Evolutionary conservation across 2,797 vertebrate genomes (phyloP).

Genomic region (Atherinosoma microstoma): DNA sequence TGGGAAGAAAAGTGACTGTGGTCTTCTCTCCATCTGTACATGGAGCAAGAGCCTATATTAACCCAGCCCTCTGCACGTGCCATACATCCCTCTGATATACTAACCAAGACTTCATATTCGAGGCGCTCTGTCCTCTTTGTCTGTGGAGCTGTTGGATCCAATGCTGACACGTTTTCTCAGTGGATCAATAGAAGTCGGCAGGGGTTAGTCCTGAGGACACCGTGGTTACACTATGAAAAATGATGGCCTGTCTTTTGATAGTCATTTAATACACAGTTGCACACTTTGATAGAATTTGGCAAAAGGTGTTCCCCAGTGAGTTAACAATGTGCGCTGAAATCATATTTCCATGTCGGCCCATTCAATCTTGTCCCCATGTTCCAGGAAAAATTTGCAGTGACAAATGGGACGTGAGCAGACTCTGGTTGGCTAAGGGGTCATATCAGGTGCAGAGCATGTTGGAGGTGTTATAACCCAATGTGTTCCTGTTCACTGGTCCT

Average conservation of each 20-base stretch:
- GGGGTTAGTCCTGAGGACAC: slow-evolving; percentile 54
- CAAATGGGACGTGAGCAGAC: slow-evolving; percentile 74
- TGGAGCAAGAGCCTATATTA: slow-evolving; percentile 57
- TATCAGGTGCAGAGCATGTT: slow-evolving; percentile 73
- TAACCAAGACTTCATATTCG: slow-evolving; percentile 61
- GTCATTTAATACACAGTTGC: slow-evolving; percentile 83
- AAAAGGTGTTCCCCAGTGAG: slow-evolving; percentile 77
- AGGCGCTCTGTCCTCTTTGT: slow-evolving; percentile 44
- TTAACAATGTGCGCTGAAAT: slow-evolving; percentile 79
- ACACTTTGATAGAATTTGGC: slow-evolving; percentile 83
- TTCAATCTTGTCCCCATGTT: slow-evolving; percentile 75
- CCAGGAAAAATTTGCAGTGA: slow-evolving; percentile 70
- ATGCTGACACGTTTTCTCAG: slow-evolving; percentile 61
- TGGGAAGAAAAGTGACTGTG: slow-evolving; percentile 73
- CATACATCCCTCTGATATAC: slow-evolving; percentile 49
- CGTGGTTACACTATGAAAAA: slow-evolving; percentile 77
- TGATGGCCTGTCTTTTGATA: slow-evolving; percentile 73
- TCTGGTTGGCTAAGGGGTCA: slow-evolving; percentile 74
- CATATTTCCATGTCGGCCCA: slow-evolving; percentile 76
- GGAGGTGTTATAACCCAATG: slow-evolving; percentile 80
- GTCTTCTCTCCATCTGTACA: slow-evolving; percentile 54
- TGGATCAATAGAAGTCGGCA: slow-evolving; percentile 70
- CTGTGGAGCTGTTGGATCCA: slow-evolving; percentile 38
- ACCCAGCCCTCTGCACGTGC: slow-evolving; percentile 67
- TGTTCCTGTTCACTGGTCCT: slow-evolving; percentile 84